Base-by-base conservation (phyloP, 2,888 invertebrate species). In the Cremastinae sp. region DNA sequence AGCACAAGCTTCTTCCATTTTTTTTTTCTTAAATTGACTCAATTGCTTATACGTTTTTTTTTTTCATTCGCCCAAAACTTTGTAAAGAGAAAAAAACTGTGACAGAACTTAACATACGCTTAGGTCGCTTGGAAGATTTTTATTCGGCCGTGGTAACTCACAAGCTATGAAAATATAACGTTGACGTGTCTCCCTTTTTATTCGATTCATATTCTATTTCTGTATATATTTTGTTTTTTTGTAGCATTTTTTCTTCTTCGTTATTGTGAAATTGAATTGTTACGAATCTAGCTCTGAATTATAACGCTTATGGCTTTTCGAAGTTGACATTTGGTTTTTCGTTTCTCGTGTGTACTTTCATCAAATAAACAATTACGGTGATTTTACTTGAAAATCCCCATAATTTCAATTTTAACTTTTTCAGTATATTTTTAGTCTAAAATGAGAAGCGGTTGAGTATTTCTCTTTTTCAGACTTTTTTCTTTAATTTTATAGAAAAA, bases 51-150 rank as follows among this genome's bases (percentile, higher is more conserved):
- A 38, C 7, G 12, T 28, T 59, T 56, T 38, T 34, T 38, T 34
- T 5, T 34, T 45, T 12, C 10, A 8, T 53, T 22, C 41, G 43
- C 43, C 49, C 38, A 9, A 58, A 56, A 18, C 49, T 59, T 68
- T 28, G 12, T 38, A 38, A 34, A 43, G 65, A 51, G 43, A 53
- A 43, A 12, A 18, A 53, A n/a, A 12, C 36, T 41, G 10, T 28
- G 9, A 61, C 12, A 43, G 22, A 49, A 62, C 73, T 76, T 70
- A 66, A 73, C 20, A 36, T 69, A 64, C 73, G 70, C 64, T 76
- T 76, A 76, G 76, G 76, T 76, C 76, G 76, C 64, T 69, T 73
- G 73, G 76, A 76, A 76, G 73, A 76, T 73, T 76, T 38, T 68
- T 70, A 61, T 65, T 53, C 73, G 72, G 76, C 72, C 72, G 68